Evolutionary conservation across 23 tunicate species (phyloP).

Genomic region (Halocynthia roretzi): DNA sequence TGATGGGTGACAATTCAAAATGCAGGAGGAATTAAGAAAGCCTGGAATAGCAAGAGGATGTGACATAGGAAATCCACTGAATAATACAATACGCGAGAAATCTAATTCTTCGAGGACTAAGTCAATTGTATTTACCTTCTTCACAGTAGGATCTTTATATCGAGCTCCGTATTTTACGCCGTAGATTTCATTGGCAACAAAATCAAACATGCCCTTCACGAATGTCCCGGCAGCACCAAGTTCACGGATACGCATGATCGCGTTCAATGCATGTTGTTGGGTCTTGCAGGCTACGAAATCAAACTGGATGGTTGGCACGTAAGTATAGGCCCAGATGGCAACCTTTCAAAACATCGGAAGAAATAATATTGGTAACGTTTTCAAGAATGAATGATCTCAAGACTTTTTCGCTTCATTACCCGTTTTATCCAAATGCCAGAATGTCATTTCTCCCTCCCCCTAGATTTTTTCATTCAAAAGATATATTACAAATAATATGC

Average conservation of each 20-base stretch:
- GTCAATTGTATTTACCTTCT: neutral
- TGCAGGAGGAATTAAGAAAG: too few species aligned
- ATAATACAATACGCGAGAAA: too few species aligned
- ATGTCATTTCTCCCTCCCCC: too few species aligned
- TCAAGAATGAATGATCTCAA: neutral
- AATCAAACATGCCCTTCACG: neutral
- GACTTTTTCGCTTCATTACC: too few species aligned
- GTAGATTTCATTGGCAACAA: neutral
- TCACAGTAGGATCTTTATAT: neutral
- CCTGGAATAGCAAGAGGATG: too few species aligned
- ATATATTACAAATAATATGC: too few species aligned
- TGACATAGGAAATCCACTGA: too few species aligned
- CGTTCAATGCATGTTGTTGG: neutral
- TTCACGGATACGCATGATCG: neutral
- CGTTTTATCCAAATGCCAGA: too few species aligned
- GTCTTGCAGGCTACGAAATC: neutral
- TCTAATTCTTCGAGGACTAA: too few species aligned
- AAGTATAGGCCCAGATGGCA: slow-evolving; percentile 1
- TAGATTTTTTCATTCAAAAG: too few species aligned
- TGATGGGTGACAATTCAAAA: too few species aligned
- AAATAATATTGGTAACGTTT: neutral
- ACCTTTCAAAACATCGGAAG: neutral
- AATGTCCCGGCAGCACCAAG: neutral
- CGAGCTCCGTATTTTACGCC: neutral
- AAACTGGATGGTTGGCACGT: neutral